Conservation (phyloP, 2,888 invertebrate genomes). For the Sminthurinus aureus region DNA sequence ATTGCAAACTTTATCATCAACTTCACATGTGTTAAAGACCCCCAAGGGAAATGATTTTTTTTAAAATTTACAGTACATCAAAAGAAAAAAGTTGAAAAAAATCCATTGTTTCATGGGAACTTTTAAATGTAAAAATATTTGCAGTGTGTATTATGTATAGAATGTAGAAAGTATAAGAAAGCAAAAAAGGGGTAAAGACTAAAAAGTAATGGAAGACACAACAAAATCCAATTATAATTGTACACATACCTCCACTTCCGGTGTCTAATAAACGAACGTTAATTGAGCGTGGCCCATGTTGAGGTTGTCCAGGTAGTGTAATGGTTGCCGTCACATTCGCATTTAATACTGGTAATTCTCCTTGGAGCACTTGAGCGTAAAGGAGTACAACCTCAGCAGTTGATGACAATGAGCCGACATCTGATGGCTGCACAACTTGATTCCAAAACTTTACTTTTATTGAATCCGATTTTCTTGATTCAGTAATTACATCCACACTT, state of each 20-base stretch:
- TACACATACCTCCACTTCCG: constrained; percentile 57
- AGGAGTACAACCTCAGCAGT: constrained; percentile 55
- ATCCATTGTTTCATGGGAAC: constrained; percentile 19
- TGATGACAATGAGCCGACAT: constrained; percentile 19
- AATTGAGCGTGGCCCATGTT: constrained; percentile 56
- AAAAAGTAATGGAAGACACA: background rate
- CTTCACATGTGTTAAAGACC: background rate
- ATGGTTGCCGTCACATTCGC: constrained; percentile 61
- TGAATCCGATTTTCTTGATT: constrained; percentile 56
- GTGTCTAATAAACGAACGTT: constrained; percentile 56
- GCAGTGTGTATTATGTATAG: background rate
- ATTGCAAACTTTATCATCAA: background rate
- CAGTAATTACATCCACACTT: constrained; percentile 59
- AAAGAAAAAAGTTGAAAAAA: background rate
- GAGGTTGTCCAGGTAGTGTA: constrained; percentile 53
- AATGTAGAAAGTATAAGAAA: background rate
- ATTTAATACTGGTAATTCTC: constrained; percentile 60
- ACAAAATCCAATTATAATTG: constrained; percentile 28
- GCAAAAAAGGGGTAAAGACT: background rate
- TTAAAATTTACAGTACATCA: no score
- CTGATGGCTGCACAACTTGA: constrained; percentile 53
- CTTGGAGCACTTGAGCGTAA: constrained; percentile 61
- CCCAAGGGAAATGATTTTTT: no score
- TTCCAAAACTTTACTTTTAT: constrained; percentile 60
- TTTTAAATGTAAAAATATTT: background rate